Conservation (phyloP, 2,888 invertebrate genomes). For the Axea sp. region DNA sequence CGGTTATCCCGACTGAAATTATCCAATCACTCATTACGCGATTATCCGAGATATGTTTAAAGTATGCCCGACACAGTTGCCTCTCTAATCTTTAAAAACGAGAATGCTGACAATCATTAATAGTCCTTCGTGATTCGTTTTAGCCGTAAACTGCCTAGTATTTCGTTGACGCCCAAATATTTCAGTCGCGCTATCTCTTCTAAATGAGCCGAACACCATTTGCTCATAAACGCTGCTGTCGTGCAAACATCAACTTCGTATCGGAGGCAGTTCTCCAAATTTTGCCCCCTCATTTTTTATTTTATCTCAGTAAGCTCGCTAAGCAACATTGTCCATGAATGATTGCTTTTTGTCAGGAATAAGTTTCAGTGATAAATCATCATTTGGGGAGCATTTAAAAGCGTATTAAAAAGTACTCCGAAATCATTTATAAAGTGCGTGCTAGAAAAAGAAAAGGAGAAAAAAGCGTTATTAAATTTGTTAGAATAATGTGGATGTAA, state of each 20-base stretch:
- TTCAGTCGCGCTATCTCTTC: conserved; percentile 41
- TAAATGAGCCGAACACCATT: conserved; percentile 30
- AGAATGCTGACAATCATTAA: conserved; percentile 47
- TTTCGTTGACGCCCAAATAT: conserved; percentile 52
- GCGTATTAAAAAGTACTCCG: too few relatives aligned
- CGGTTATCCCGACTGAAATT: conserved; percentile 36
- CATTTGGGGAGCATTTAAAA: too few relatives aligned
- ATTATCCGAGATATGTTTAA: conserved; percentile 47
- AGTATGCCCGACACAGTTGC: conserved; percentile 30
- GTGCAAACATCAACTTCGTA: conserved; percentile 13
- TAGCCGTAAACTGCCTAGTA: conserved; percentile 44
- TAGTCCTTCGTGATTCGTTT: conserved; percentile 35
- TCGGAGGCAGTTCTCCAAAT: conserved; percentile 16
- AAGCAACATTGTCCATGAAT: too few relatives aligned
- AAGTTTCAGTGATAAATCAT: too few relatives aligned
- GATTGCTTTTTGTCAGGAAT: too few relatives aligned
- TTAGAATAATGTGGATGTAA: too few relatives aligned
- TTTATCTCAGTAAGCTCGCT: too few relatives aligned
- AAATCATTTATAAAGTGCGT: too few relatives aligned
- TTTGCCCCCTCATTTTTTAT: too few relatives aligned
- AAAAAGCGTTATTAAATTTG: too few relatives aligned
- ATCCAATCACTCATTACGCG: conserved; percentile 54
- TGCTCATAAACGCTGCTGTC: conserved; percentile 19
- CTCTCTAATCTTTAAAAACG: conserved; percentile 54
- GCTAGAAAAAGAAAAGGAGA: too few relatives aligned